These are phyloP conservation scores for Apis florea DNA, from an alignment of 1,140 invertebrate species.

Conservation along the genomic window DNA sequence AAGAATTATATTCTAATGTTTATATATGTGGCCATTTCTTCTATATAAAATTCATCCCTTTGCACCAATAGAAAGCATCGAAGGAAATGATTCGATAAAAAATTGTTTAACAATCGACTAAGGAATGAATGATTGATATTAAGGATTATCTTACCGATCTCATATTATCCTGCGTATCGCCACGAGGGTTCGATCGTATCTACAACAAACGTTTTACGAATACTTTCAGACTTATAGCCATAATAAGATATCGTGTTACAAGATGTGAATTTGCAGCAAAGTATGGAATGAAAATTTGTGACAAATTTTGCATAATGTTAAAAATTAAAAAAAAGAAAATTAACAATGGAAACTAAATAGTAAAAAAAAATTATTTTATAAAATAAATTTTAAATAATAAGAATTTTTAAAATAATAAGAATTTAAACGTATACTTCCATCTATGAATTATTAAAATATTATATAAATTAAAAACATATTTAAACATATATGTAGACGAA, in stretches of 20 bases:
- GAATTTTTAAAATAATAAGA: no score
- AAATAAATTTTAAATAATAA: no score
- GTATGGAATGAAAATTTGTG: background rate
- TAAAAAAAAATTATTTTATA: no score
- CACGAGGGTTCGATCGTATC: constrained; percentile 48
- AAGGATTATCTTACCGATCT: constrained; percentile 50
- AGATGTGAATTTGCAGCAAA: constrained; percentile 5
- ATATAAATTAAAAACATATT: no score
- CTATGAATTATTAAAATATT: no score
- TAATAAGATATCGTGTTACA: constrained; percentile 11
- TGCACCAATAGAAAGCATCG: background rate
- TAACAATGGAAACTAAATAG: background rate
- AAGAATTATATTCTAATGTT: background rate
- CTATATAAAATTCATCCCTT: background rate
- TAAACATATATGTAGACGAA: no score
- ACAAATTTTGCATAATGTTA: background rate
- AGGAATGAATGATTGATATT: constrained; percentile 40
- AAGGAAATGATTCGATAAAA: background rate
- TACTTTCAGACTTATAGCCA: constrained; percentile 35
- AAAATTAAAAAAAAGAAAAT: background rate
- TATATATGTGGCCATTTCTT: background rate
- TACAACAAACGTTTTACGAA: constrained; percentile 58
- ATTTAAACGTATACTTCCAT: no score
- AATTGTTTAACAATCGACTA: constrained; percentile 7
- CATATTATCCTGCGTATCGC: constrained; percentile 51